phyloP scores from a whole-genome alignment of 2,113 vertebrate species.

The Aegotheles bennettii region DNA sequence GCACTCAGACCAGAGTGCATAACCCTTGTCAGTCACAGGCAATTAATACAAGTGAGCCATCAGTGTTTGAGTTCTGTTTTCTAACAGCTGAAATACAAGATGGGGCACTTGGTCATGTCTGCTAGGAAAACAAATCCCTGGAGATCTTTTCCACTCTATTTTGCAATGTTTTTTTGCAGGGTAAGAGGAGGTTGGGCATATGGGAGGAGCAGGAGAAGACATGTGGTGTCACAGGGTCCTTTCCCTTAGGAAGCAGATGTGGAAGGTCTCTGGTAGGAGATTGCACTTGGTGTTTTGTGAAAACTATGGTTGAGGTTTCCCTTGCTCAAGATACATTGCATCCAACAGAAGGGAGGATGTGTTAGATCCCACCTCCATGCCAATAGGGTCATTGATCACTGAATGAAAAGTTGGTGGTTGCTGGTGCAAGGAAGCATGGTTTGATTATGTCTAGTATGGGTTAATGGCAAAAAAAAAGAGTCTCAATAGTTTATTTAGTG shows the following conservation, averaged over 20 bases:
- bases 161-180: not conserved
- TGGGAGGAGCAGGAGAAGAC: not conserved
- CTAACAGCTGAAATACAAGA: not conserved
- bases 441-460: not conserved
- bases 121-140: not conserved
- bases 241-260: fast-evolving
- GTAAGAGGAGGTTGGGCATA: not conserved
- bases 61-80: not conserved
- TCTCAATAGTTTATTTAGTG: not conserved
- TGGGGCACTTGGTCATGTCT: not conserved
- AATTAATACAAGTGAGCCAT: constrained; percentile 14
- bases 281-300: not conserved
- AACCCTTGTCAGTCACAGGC: not conserved
- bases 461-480: not conserved
- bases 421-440: not conserved
- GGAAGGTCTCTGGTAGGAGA: not conserved
- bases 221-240: fast-evolving
- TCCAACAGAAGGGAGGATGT: not conserved
- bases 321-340: not conserved
- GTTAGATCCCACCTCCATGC: not conserved
- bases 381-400: not conserved
- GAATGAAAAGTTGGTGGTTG: not conserved
- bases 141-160: not conserved
- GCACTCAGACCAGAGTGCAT: not conserved
- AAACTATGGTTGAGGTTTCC: not conserved